Evolutionary conservation across 2,888 invertebrate genomes (phyloP), one percentile per base, ranked within the genome.

Genomic region (Rhogogaster chlorosoma): DNA sequence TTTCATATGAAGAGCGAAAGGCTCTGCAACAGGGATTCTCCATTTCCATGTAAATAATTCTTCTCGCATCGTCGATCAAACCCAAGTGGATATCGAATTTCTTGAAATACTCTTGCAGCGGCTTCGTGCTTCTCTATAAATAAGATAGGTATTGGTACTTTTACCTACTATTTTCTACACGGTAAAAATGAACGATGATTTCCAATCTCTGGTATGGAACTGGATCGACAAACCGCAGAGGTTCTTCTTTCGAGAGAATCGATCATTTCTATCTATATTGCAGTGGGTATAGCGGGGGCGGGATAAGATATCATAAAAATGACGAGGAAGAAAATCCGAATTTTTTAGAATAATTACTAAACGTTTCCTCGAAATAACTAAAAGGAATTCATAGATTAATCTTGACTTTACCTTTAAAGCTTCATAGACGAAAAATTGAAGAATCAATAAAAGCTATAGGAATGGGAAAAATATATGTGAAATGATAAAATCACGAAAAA

Each of bases 51-150:
- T 26, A 2, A 42, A 42, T 29, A 42, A 73, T 42, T 42, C 42
- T 42, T 38, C 12, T n/a, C 26, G 49, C 49, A 49, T 73, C 73
- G 73, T 73, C 73, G 73, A 73, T 73, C 73, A 73, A 73, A 73
- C 5, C 42, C 22, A 42, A 22, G 22, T 73, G 26, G 73, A 73
- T 42, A 73, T 73, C 73, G 12, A 73, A 73, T 73, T 73, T 45
- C 73, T 73, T 22, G 7, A 42, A 73, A 42, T 0, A 73, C 26
- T 73, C 4, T 42, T 42, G 22, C 22, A 9, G 7, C 26, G 45
- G 22, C 10, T 45, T 73, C 42, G 38, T 22, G 6, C 15, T 70
- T 32, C 32, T 15, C 18, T 70, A 32, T 70, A 32, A n/a, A n/a
- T 4, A 32, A 36, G 6, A 32, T 32, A 70, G 22, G 10, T 0